phyloP scores from a whole-genome alignment of 2,888 invertebrate species.

The Dastarcus helophoroides region DNA sequence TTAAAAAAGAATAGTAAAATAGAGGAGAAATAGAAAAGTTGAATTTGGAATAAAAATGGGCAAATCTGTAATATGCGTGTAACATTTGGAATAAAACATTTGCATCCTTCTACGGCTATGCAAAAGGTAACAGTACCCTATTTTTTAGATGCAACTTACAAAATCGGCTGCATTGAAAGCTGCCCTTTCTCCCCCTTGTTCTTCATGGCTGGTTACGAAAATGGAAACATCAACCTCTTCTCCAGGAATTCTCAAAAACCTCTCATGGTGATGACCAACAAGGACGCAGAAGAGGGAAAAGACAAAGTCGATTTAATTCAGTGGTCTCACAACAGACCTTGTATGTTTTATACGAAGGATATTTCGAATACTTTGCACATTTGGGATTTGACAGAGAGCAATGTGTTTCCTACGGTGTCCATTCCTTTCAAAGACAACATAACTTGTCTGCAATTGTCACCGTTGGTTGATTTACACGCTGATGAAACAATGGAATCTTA shows the following conservation, averaged over 20 bases:
- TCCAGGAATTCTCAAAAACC: conserved; percentile 34
- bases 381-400: conserved; percentile 43
- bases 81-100: too few relatives aligned
- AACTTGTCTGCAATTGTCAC: conserved; percentile 36
- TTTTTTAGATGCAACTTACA: conserved; percentile 24
- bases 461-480: conserved; percentile 16
- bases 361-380: conserved; percentile 37
- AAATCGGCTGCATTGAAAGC: conserved; percentile 37
- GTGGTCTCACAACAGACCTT: conserved; percentile 44
- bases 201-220: conserved; percentile 40
- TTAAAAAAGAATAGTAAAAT: too few relatives aligned
- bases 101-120: too few relatives aligned
- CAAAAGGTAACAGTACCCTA: too few relatives aligned
- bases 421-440: conserved; percentile 36
- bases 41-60: too few relatives aligned
- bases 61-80: too few relatives aligned
- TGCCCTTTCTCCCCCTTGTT: conserved; percentile 40
- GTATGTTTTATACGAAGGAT: conserved; percentile 41
- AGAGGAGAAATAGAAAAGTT: too few relatives aligned
- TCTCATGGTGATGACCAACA: conserved; percentile 30
- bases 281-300: conserved; percentile 24
- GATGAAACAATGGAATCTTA: too few relatives aligned
- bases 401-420: conserved; percentile 38
- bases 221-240: conserved; percentile 42
- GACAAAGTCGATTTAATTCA: conserved; percentile 35